These are phyloP conservation scores for Chionoecetes opilio DNA, from an alignment of 1,140 invertebrate species.

Conservation along the genomic window DNA sequence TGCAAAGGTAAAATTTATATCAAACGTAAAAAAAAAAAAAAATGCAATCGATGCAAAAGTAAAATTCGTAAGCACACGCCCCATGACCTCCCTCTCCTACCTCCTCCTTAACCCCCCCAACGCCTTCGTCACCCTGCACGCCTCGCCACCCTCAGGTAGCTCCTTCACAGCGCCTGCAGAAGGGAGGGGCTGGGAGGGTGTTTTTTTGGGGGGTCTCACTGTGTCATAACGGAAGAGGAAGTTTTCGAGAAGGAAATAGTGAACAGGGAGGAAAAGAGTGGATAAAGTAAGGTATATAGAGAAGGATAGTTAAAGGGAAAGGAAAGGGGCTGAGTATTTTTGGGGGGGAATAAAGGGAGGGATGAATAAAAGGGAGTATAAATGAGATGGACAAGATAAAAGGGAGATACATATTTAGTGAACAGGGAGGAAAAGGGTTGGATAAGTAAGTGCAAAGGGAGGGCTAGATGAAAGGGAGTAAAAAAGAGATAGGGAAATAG, in stretches of 20 bases:
- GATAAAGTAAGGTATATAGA: too few species aligned
- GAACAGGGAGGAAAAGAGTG: background rate
- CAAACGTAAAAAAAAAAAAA: too few species aligned
- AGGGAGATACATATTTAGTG: background rate
- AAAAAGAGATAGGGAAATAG: background rate
- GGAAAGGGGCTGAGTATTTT: background rate
- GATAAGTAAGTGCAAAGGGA: background rate
- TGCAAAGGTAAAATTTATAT: too few species aligned
- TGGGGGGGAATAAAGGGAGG: background rate
- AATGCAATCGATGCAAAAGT: too few species aligned
- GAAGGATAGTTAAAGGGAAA: background rate
- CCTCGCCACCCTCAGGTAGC: background rate
- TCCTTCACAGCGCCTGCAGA: background rate
- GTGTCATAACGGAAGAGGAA: background rate
- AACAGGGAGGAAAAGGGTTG: background rate
- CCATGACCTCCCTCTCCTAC: background rate
- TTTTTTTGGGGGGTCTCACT: background rate
- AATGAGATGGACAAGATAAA: background rate
- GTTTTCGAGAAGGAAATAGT: background rate
- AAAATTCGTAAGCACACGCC: too few species aligned
- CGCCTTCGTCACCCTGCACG: background rate
- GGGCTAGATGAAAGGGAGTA: background rate
- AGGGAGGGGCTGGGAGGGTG: background rate
- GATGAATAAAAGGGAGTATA: background rate
- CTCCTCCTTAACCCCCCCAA: background rate